These are phyloP conservation scores for Lordiphosa collinella DNA, from an alignment of 1,140 invertebrate genomes.

Conservation along the genomic window DNA sequence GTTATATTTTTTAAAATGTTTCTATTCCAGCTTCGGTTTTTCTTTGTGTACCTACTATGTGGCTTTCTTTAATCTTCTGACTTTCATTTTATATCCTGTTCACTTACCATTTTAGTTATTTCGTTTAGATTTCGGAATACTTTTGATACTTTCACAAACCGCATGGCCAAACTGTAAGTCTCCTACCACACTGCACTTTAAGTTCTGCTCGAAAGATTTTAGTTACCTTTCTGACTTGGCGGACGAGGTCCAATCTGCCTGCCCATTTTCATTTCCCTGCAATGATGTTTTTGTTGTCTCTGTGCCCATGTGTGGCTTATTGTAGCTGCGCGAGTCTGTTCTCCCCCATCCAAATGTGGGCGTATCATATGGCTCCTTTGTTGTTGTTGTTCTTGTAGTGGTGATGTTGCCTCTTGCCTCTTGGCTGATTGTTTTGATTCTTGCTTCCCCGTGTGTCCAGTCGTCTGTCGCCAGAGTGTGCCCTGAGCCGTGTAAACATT, in stretches of 20 bases:
- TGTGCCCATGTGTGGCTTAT: conserved; percentile 57
- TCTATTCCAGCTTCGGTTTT: too few relatives aligned
- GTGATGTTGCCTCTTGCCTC: conserved; percentile 47
- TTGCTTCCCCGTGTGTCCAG: conserved; percentile 38
- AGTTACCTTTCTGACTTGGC: conserved; percentile 51
- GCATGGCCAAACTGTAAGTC: neutral
- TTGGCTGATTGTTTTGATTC: conserved; percentile 72
- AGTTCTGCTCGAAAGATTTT: conserved; percentile 76
- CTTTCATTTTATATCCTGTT: too few relatives aligned
- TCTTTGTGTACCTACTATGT: too few relatives aligned
- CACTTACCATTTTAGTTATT: too few relatives aligned
- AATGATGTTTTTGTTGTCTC: conserved; percentile 10
- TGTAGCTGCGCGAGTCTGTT: conserved; percentile 35
- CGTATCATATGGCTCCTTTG: conserved; percentile 60
- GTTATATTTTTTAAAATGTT: too few relatives aligned
- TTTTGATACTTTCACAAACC: too few relatives aligned
- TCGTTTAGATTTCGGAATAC: too few relatives aligned
- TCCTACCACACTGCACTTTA: neutral
- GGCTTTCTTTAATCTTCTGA: too few relatives aligned
- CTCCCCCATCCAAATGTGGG: conserved; percentile 53
- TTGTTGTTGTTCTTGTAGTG: conserved; percentile 20
- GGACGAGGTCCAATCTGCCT: conserved; percentile 14
- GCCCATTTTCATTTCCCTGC: neutral
- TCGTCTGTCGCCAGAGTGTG: conserved; percentile 32
- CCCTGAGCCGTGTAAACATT: conserved; percentile 76